Evolutionary conservation across 2,888 invertebrate genomes (phyloP), one percentile per base, ranked within the genome.

Genomic region (Leptinotarsa tumamoca): DNA sequence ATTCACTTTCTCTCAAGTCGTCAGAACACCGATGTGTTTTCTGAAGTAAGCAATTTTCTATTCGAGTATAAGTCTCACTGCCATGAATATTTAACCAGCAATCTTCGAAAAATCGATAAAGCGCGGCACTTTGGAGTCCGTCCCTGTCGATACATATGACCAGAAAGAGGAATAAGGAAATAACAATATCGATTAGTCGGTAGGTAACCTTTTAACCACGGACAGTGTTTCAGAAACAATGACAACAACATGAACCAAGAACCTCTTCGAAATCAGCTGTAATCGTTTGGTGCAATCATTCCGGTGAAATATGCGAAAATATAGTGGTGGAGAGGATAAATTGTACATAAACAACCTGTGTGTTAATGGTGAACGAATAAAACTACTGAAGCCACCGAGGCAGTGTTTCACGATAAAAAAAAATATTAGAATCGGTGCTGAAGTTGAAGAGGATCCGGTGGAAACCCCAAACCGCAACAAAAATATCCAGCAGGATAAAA

Each of bases 271-370:
- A 71, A 69, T 68, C 67, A 71, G 61, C 63, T 61, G 54, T 67
- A 63, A 70, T 52, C 27, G 21, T 58, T 27, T 51, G 21, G 43
- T 43, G 43, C 23, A 72, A 76, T 68, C 33, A 73, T 73, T 73
- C 51, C 73, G 56, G 74, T 71, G 75, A 80, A 80, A 77, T 78
- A 80, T 79, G 80, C 80, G 72, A 79, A 79, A 76, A 77, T 77
- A 78, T 74, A 78, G 73, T 68, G 76, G 80, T 52, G 73, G 78
- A 67, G 79, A 80, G 54, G 81, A 80, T 68, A 84, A 81, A 78
- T 80, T 83, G 71, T 82, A 83, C 80, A 90, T 78, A 72, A 78
- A 79, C 79, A 78, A 73, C 71, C 75, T 83, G 76, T 79, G 81
- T 67, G 79, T 84, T 67, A 79, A 58, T 66, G 84, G 84, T 69